Base-by-base conservation (phyloP, 2,888 invertebrate species). In the Eustalomyia histrio region DNA sequence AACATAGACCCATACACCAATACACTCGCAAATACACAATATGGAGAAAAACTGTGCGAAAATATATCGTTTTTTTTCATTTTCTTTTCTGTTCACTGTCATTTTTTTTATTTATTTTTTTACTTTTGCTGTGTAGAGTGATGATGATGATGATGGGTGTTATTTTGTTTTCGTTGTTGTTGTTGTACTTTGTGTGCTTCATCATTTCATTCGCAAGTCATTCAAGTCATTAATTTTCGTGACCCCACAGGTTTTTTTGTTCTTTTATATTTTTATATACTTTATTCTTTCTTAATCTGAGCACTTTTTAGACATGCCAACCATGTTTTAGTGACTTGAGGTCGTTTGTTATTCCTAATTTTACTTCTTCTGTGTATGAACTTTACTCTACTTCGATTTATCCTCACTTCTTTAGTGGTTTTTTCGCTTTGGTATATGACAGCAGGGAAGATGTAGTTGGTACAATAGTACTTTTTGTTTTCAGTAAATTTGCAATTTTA, bases 171-270 rank as follows among this genome's bases (percentile, higher is more conserved):
- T 58, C 53, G 43, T 55, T 60, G 39, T 17, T 61, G 64, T 47
- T 71, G 55, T 71, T 83, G 64, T 78, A 63, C 60, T 76, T 71
- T 58, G n/a, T 73, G 75, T 73, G 78, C 73, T 83, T 76, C 65
- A 75, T 76, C 82, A 78, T 76, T 83, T 82, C 69, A 71, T 80
- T 76, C 75, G 82, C 85, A 84, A 86, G 86, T 87, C 86, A 87
- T 87, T 88, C 85, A 85, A 88, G 87, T 88, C 88, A 88, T 89
- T 89, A 88, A 89, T 87, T 87, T 85, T 84, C 84, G 84, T 83
- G 86, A 85, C 86, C 87, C 85, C 89, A 87, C 86, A 86, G 87
- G 79, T 78, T 80, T 76, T 72, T 35, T 57, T 57, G 60, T 65
- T 71, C 55, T 64, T 65, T 60, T 69, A 64, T 61, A 53, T 60